These are phyloP conservation scores for Scolanthus callimorphus DNA, from an alignment of 92 coral and sea anemone genomes.

Conservation along the genomic window DNA sequence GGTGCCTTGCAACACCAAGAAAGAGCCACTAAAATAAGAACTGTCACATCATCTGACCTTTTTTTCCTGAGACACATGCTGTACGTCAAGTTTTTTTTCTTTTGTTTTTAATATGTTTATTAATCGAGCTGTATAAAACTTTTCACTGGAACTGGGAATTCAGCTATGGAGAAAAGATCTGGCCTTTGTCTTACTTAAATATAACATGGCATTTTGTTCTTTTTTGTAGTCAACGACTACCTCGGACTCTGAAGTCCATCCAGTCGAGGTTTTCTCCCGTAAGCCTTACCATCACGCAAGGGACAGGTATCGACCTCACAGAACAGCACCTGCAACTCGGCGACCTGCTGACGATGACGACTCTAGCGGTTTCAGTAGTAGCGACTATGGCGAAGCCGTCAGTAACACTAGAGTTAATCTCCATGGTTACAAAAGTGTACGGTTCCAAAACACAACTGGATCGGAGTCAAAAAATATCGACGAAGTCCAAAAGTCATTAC, in stretches of 20 bases:
- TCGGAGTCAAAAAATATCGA: slow-evolving; percentile 38
- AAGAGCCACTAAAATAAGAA: too few relatives aligned
- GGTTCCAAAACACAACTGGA: slow-evolving; percentile 24
- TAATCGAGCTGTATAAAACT: too few relatives aligned
- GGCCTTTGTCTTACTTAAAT: too few relatives aligned
- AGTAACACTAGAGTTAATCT: slow-evolving; percentile 41
- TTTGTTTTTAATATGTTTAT: too few relatives aligned
- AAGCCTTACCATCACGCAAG: slow-evolving; percentile 14
- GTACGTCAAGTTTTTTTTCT: too few relatives aligned
- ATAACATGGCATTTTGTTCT: too few relatives aligned
- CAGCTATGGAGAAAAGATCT: too few relatives aligned
- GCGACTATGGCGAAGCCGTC: slow-evolving; percentile 78
- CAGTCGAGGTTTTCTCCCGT: slow-evolving; percentile 37
- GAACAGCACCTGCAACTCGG: slow-evolving; percentile 29
- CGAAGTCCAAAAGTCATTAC: slow-evolving; percentile 68
- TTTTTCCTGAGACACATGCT: too few relatives aligned
- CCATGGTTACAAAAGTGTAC: slow-evolving; percentile 39
- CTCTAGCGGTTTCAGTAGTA: slow-evolving; percentile 90
- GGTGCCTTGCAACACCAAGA: too few relatives aligned
- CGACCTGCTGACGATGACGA: slow-evolving; percentile 68
- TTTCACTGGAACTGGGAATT: too few relatives aligned
- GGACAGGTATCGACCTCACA: slow-evolving; percentile 59
- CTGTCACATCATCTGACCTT: too few relatives aligned
- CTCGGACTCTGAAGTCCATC: slow-evolving; percentile 69
- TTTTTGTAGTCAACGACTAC: slow-evolving; percentile 50